Conservation (phyloP, 2,113 vertebrate genomes). For the Nerophis lumbriciformis region DNA sequence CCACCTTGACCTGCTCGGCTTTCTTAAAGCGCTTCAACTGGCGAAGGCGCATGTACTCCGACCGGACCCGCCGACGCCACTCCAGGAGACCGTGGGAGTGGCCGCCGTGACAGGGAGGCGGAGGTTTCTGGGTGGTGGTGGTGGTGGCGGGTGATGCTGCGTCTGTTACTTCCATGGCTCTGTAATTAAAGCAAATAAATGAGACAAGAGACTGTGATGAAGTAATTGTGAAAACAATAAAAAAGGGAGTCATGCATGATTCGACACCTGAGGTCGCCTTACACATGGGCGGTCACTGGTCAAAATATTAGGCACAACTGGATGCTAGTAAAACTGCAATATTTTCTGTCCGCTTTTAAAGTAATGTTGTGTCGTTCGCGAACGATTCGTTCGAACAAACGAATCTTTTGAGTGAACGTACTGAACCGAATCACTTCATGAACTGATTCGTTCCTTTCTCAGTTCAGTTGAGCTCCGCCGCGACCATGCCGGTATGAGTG, state of each 20-base stretch:
- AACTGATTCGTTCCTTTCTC: too few species aligned
- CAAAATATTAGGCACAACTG: not conserved
- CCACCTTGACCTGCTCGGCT: slow-evolving; percentile 88
- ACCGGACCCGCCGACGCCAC: slow-evolving; percentile 95
- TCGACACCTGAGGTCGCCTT: not conserved
- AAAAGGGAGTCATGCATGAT: not conserved
- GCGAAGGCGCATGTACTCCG: slow-evolving; percentile 94
- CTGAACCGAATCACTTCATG: too few species aligned
- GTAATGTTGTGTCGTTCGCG: too few species aligned
- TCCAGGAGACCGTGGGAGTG: slow-evolving; percentile 76
- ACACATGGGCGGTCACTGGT: not conserved
- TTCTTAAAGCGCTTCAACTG: slow-evolving; percentile 90
- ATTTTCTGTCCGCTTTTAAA: too few species aligned
- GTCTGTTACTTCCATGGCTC: slow-evolving; percentile 59
- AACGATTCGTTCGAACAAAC: too few species aligned
- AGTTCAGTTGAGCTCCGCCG: too few species aligned
- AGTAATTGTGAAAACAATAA: not conserved
- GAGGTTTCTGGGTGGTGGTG: slow-evolving; percentile 37
- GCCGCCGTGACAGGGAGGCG: slow-evolving; percentile 65
- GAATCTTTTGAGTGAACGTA: too few species aligned
- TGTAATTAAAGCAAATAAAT: slow-evolving; percentile 11
- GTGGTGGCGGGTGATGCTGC: slow-evolving; percentile 24
- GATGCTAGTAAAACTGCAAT: not conserved
- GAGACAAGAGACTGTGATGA: too few species aligned
- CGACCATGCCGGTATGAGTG: too few species aligned